phyloP scores from a whole-genome alignment of 2,113 vertebrate species.

The Oncorhynchus mykiss region DNA sequence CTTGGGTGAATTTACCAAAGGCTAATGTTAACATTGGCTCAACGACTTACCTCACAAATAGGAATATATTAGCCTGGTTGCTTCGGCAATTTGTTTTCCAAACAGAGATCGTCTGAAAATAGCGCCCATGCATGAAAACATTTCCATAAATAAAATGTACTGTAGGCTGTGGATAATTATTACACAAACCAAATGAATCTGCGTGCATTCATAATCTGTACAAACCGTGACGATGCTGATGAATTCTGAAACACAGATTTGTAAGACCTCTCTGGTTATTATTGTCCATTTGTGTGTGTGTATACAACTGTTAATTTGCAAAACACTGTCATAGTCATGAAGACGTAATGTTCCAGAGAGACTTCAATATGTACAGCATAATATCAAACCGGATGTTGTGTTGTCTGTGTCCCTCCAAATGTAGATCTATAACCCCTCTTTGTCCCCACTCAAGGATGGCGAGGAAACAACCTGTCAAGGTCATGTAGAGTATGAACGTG shows the following conservation, averaged over 20 bases:
- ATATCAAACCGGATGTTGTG: neutral
- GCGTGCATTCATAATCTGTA: neutral
- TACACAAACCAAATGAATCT: neutral
- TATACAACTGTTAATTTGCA: neutral
- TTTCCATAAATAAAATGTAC: neutral
- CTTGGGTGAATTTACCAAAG: too few species aligned
- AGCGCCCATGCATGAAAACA: neutral
- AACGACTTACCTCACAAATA: too few species aligned
- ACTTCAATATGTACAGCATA: neutral
- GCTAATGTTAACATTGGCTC: too few species aligned
- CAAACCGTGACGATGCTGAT: neutral
- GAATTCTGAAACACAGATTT: neutral
- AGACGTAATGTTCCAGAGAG: neutral
- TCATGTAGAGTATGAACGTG: constrained; percentile 22
- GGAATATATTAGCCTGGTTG: too few species aligned
- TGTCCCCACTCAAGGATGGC: constrained; percentile 1
- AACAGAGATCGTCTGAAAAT: neutral
- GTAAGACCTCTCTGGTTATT: neutral
- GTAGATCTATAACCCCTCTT: neutral
- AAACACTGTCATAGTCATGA: neutral
- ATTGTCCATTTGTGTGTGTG: neutral
- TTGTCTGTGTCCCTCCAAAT: neutral
- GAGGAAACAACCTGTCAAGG: constrained; percentile 16
- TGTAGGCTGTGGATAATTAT: neutral
- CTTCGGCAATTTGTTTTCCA: neutral